A percentile compares a stretch with the other conserved stretches of the same genome.
These are phyloP conservation scores for Musca vetustissima DNA, from an alignment of 1,140 invertebrate genomes.

Conservation along the genomic window DNA sequence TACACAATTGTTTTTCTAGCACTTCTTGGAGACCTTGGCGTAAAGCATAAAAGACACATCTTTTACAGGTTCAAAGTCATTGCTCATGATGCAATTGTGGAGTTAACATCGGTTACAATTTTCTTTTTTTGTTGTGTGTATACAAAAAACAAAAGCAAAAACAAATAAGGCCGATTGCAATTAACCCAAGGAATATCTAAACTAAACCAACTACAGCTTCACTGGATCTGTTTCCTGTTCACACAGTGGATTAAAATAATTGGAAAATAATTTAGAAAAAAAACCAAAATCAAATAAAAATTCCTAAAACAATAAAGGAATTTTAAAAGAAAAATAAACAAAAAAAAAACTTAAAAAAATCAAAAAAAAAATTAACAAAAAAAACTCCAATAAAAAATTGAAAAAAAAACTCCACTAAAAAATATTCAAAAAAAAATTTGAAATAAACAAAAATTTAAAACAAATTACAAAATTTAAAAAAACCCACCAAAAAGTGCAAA, in stretches of 20 bases:
- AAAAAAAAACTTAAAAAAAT: background rate
- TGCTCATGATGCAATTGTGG: slow-evolving; percentile 56
- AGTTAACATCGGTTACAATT: slow-evolving; percentile 51
- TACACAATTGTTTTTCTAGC: slow-evolving; percentile 18
- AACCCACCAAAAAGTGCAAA: slow-evolving; percentile 13
- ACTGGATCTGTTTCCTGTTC: no score
- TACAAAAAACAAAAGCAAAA: no score
- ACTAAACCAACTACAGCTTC: no score
- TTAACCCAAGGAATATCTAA: no score
- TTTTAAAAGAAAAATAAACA: background rate
- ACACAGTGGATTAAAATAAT: background rate
- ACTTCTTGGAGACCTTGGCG: slow-evolving; percentile 28
- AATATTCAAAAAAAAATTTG: background rate
- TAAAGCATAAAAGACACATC: slow-evolving; percentile 56
- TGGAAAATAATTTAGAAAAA: background rate
- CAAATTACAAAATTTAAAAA: background rate
- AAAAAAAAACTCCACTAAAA: slow-evolving; percentile 1
- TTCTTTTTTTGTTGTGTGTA: no score
- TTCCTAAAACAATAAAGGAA: background rate
- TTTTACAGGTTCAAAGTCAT: slow-evolving; percentile 52
- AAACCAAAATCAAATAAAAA: slow-evolving; percentile 1
- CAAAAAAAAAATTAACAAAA: background rate
- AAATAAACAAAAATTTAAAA: slow-evolving; percentile 2
- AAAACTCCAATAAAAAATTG: background rate
- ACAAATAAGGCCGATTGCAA: no score